Evolutionary conservation across 2,113 vertebrate species (phyloP), one percentile per base, ranked within the genome.

Genomic region (Pseudonaja textilis): DNA sequence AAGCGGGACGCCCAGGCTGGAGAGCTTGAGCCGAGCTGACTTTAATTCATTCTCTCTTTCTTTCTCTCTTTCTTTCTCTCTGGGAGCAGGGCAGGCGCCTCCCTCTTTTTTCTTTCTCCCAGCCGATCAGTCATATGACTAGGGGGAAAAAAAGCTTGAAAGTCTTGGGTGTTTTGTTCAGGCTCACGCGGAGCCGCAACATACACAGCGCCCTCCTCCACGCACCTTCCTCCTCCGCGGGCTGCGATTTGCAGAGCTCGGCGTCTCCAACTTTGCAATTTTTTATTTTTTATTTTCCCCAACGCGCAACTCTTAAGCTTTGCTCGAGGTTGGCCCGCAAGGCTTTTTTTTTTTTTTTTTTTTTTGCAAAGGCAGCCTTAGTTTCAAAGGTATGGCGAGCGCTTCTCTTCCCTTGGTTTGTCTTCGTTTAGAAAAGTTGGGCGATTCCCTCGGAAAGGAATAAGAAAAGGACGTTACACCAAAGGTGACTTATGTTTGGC

Each of bases 61-160:
- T 42, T 3, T 42, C 42, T 42, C 42, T 42, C 42, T 42, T n/a
- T n/a, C n/a, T n/a, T n/a, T n/a, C n/a, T n/a, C n/a, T n/a, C n/a
- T 3, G 42, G 42, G 29, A 93, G 88, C 55, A 23, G 57, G 92
- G 89, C 64, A 22, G 55, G 91, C 91, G 69, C 42, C 87, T 34
- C 91, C 90, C 34, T 87, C 88, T 61, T 50, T 59, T n/a, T n/a
- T n/a, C n/a, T n/a, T n/a, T n/a, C n/a, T n/a, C n/a, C n/a, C n/a
- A n/a, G 57, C 69, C 92, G 22, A 59, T 94, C 87, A 93, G 95
- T 95, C 95, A 94, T 92, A 93, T 91, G 95, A 95, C 91, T 22
- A 90, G 54, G 90, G 87, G 7, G 5, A 47, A 7, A 9, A 34
- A 81, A 56, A 61, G 55, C 91, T 45, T 18, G 45, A 47, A 42